Evolutionary conservation across 1,140 invertebrate species (phyloP), one percentile per base, ranked within the genome.

Genomic region (Euwallacea similis): DNA sequence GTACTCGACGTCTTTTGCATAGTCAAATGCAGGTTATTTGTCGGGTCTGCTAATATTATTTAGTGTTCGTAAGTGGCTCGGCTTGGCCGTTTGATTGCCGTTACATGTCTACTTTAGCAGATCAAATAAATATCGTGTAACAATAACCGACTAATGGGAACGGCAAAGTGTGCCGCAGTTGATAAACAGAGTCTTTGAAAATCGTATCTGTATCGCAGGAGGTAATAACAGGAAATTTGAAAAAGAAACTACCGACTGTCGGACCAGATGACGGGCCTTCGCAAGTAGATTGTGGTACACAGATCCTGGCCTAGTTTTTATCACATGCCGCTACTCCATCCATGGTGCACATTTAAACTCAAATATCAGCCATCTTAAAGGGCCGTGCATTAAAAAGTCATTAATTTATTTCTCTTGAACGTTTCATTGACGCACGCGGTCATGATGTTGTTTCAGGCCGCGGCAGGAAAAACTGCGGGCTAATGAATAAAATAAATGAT

Each of bases 91-190:
- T 61, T 61, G 59, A 61, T 61, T 61, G 59, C 59, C 59, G 59
- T 61, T 61, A 61, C 33, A 61, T 43, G 59, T 61, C 59, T 21
- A 61, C n/a, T 41, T 61, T 61, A 41, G 46, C 46, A 50, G 59
- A 61, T 42, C 42, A 43, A 42, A 61, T 61, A 61, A 61, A 61
- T 43, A 61, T 42, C 21, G n/a, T 43, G 7, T 10, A 61, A 10
- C 16, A 61, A 41, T 41, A 41, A 16, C 42, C n/a, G 10, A 15
- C 59, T 61, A 61, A 61, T 61, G 59, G 59, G 59, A 61, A 41
- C 59, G 42, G 42, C 59, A 61, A 61, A 61, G 21, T 61, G 59
- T 41, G 42, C 59, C 59, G 46, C 13, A 50, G 46, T 43, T 13
- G 42, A 43, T 43, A 61, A 61, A 61, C n/a, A 61, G 9, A 9